Percentiles rank a stretch among this genome's conserved stretches.
Conservation (phyloP, 1,140 invertebrate species). For the Rhopalosiphum padi region DNA sequence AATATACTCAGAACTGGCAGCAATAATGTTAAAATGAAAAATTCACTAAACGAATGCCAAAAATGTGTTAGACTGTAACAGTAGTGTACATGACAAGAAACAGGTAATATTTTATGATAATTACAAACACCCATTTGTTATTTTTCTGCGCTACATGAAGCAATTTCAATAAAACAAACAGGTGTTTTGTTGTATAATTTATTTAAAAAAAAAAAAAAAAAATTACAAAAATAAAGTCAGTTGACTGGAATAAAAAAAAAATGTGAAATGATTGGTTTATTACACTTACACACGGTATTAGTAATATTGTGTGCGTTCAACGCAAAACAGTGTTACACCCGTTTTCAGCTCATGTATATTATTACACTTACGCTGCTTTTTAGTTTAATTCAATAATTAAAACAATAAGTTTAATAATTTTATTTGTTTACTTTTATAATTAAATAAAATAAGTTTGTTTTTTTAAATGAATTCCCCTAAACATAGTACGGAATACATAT, state of each 20-base stretch:
- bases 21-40: neutral
- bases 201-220: slow-evolving; percentile 32
- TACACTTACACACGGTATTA: slow-evolving; percentile 34
- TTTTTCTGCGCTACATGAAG: neutral
- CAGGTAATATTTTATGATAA: slow-evolving; percentile 47
- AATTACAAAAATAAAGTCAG: slow-evolving; percentile 11
- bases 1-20: neutral
- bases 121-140: slow-evolving; percentile 46
- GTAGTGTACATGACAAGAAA: slow-evolving; percentile 8
- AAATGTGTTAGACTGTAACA: slow-evolving; percentile 31
- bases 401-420: neutral
- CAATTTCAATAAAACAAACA: slow-evolving; percentile 47
- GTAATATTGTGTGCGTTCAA: neutral
- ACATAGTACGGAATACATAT: neutral
- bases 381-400: neutral
- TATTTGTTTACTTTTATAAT: neutral
- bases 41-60: slow-evolving; percentile 13
- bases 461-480: slow-evolving; percentile 51
- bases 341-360: neutral
- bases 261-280: slow-evolving; percentile 48
- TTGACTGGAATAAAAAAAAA: slow-evolving; percentile 47
- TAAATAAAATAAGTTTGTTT: neutral
- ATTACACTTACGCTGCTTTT: neutral
- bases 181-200: slow-evolving; percentile 42
- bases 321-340: neutral